These are phyloP conservation scores for Thalassoma bifasciatum DNA, from an alignment of 2,113 vertebrate species.

Conservation along the genomic window DNA sequence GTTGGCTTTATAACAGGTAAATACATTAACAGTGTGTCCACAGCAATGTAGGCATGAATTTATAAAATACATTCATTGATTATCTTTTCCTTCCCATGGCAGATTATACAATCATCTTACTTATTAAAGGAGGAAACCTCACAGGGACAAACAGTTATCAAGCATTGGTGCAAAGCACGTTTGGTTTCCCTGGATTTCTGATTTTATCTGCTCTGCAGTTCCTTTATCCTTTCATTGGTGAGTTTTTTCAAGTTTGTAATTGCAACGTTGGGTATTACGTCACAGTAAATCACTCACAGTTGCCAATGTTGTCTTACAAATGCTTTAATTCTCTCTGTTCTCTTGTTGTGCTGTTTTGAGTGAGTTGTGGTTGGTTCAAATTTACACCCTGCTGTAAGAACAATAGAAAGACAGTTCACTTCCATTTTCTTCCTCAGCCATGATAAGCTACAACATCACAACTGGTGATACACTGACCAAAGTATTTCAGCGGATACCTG, in stretches of 20 bases:
- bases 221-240: constrained; percentile 97
- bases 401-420: not conserved
- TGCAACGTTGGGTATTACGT: not conserved
- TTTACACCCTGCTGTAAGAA: not conserved
- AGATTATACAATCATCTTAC: constrained; percentile 95
- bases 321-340: not conserved
- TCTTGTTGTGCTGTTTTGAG: not conserved
- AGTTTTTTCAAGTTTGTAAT: constrained; percentile 48
- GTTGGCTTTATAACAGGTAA: constrained; percentile 92
- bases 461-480: constrained; percentile 94
- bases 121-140: constrained; percentile 92
- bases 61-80: not conserved
- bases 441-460: constrained; percentile 99
- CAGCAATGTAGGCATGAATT: not conserved
- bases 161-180: constrained; percentile 89
- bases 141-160: constrained; percentile 92
- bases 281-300: not conserved
- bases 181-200: constrained; percentile 90
- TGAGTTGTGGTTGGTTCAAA: not conserved
- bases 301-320: not conserved
- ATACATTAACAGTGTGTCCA: not conserved
- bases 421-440: constrained; percentile 84
- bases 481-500: constrained; percentile 93
- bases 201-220: constrained; percentile 93
- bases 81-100: constrained; percentile 45